A percentile compares a stretch with the other conserved stretches of the same genome.
Evolutionary conservation across 2,888 invertebrate genomes (phyloP).

Genomic region (Lithophane semibrunnea): DNA sequence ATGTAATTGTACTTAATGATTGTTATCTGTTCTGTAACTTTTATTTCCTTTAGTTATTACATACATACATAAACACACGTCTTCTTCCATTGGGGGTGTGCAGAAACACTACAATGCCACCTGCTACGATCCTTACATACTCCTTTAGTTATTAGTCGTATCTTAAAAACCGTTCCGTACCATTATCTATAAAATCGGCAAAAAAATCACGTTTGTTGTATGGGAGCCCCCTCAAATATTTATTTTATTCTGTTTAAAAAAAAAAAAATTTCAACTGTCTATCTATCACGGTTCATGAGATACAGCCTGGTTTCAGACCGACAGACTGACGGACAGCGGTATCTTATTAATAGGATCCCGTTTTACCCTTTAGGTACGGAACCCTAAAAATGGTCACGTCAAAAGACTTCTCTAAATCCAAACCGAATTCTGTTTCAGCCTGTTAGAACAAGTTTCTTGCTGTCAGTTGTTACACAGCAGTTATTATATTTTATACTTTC

Average conservation of each 20-base stretch:
- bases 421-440: neutral
- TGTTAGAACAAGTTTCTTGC: neutral
- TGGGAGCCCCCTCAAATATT: too few species aligned
- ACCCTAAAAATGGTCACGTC: neutral
- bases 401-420: neutral
- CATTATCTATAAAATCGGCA: too few species aligned
- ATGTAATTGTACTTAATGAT: neutral
- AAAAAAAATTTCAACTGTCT: too few species aligned
- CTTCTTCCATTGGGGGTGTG: too few species aligned
- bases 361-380: too few species aligned
- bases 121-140: neutral
- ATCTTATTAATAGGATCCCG: too few species aligned
- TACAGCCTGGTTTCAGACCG: neutral
- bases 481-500: neutral
- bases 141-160: neutral
- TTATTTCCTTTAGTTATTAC: neutral
- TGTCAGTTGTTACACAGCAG: neutral
- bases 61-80: too few species aligned
- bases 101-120: too few species aligned
- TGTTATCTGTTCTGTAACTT: neutral
- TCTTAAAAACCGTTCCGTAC: neutral
- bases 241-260: too few species aligned
- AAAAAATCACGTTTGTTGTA: too few species aligned
- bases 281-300: too few species aligned
- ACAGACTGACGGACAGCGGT: too few species aligned